phyloP scores from a whole-genome alignment of 2,797 vertebrate genomes.

The Corythornis leucogaster region DNA sequence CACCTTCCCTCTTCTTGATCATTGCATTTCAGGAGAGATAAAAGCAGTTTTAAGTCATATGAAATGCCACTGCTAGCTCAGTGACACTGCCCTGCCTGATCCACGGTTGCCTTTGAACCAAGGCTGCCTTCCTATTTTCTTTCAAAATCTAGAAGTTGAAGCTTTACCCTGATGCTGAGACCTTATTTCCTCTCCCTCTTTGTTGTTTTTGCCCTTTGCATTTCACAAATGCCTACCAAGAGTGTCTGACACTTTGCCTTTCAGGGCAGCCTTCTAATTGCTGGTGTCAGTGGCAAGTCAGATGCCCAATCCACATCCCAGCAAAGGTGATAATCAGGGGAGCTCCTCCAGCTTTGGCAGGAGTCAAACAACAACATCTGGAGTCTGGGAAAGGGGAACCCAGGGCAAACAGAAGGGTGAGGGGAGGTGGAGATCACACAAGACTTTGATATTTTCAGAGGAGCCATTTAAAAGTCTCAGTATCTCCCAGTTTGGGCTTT shows the following conservation, averaged over 20 bases:
- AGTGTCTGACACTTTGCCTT: slow-evolving; percentile 64
- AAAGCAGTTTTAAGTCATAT: neutral
- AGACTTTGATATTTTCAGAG: neutral
- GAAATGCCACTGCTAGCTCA: neutral
- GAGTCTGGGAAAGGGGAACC: slow-evolving; percentile 20
- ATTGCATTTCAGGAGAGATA: neutral
- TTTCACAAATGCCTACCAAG: slow-evolving; percentile 45
- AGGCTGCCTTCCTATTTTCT: neutral
- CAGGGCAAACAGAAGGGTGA: neutral
- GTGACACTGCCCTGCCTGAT: neutral
- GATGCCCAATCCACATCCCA: slow-evolving; percentile 66
- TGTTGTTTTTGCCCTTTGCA: neutral
- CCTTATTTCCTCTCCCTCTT: neutral
- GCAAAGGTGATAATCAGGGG: slow-evolving; percentile 41
- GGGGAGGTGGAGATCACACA: neutral
- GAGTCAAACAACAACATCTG: slow-evolving; percentile 6
- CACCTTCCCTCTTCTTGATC: neutral
- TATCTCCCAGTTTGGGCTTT: neutral
- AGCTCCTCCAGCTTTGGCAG: neutral
- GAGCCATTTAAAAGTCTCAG: neutral
- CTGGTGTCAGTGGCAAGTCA: neutral
- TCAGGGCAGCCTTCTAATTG: slow-evolving; percentile 33
- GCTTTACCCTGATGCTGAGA: neutral
- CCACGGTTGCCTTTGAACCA: neutral
- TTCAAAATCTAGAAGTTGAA: neutral